Evolutionary conservation across 2,113 vertebrate genomes (phyloP).

Genomic region (Carlito syrichta): DNA sequence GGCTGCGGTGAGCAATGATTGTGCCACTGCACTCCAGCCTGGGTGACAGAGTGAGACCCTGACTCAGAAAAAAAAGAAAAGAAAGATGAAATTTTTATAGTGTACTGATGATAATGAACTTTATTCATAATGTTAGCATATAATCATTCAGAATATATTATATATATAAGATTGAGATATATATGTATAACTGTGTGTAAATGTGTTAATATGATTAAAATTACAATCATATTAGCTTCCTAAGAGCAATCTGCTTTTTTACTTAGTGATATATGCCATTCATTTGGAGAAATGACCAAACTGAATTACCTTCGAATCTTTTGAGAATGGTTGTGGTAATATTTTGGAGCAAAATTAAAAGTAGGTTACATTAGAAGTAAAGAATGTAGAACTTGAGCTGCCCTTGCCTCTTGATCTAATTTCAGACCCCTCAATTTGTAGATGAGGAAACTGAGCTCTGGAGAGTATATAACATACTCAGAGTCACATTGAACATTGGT

Average conservation of each 20-base stretch:
- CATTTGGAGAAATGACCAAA: constrained; percentile 18
- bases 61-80: too few species aligned
- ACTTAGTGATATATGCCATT: background rate
- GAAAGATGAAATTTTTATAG: background rate
- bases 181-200: background rate
- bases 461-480: background rate
- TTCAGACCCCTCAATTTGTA: background rate
- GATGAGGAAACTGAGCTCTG: background rate
- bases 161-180: background rate
- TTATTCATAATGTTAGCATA: background rate
- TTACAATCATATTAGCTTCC: background rate
- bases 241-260: background rate
- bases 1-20: too few species aligned
- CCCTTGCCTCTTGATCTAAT: background rate
- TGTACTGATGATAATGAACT: background rate
- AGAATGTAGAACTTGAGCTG: background rate
- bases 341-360: background rate
- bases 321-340: background rate
- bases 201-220: background rate
- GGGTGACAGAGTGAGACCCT: too few species aligned
- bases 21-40: too few species aligned
- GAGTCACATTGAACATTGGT: background rate
- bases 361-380: background rate
- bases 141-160: background rate
- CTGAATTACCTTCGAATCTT: background rate